Evolutionary conservation across 2,888 invertebrate species (phyloP), one percentile per base, ranked within the genome.

Genomic region (Lepidocyrtinus sp.): DNA sequence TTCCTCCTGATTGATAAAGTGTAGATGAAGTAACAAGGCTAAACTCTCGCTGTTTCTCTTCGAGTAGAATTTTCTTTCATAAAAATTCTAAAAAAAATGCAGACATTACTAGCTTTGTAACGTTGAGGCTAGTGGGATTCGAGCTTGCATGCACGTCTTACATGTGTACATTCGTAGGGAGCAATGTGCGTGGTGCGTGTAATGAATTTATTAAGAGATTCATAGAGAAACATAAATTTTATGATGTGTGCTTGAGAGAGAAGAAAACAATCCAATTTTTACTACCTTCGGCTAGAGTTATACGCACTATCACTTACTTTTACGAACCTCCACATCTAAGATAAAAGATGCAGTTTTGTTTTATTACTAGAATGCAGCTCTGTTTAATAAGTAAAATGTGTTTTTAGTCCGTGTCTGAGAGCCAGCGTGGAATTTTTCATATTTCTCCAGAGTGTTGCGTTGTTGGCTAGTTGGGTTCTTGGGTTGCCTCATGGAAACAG

Each of bases 141-240:
- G n/a, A n/a, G n/a, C n/a, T n/a, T n/a, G n/a, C n/a, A n/a, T 50
- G 50, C 50, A 50, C 50, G 17, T 50, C n/a, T 50, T 50, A 17
- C 50, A 50, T 36, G 5, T 36, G 5, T 12, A 50, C 50, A 50
- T 50, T 50, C 50, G 50, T 12, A 7, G 50, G 12, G 50, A 50
- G 50, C 50, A 50, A 50, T 64, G 26, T 64, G 64, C 67, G 69
- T 75, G 75, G 69, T 75, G 75, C 75, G 75, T 75, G 75, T 75
- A 75, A 75, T 75, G 75, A 75, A 75, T 75, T 75, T 75, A 75
- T 75, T 75, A 75, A 75, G 68, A 75, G 69, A 75, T 75, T 75
- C 75, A 75, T 75, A 62, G 59, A 75, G 69, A 65, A 75, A 67
- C 75, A 74, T 74, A 75, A 75, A 75, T 45, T 75, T 75, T 75